These are phyloP conservation scores for Ispidina picta DNA, from an alignment of 2,797 vertebrate genomes.

Conservation along the genomic window DNA sequence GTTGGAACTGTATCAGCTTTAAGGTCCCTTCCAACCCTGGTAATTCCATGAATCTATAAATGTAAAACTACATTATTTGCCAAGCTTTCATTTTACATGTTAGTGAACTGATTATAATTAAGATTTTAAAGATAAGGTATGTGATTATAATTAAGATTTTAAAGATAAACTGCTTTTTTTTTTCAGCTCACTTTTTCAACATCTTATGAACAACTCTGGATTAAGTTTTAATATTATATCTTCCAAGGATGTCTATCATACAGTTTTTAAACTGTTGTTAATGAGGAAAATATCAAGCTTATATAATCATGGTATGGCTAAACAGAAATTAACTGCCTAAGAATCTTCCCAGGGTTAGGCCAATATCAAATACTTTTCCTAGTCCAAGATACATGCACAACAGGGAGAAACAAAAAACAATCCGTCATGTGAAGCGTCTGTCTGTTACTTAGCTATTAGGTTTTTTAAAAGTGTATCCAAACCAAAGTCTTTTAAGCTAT, in stretches of 20 bases:
- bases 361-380: not conserved
- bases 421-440: not conserved
- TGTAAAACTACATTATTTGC: not conserved
- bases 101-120: not conserved
- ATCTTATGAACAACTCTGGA: not conserved
- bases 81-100: not conserved
- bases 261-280: not conserved
- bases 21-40: too few relatives aligned
- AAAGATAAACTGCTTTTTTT: not conserved
- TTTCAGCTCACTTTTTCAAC: not conserved
- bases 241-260: not conserved
- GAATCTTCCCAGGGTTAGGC: not conserved
- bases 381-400: not conserved
- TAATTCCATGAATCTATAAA: not conserved
- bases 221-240: not conserved
- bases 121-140: not conserved
- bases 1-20: too few relatives aligned
- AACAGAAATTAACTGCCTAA: not conserved
- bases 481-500: not conserved
- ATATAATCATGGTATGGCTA: not conserved
- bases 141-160: not conserved
- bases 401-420: not conserved
- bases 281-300: not conserved
- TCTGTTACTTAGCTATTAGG: not conserved
- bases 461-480: not conserved